These are phyloP conservation scores for Aegypius monachus DNA, from an alignment of 2,113 vertebrate genomes.

Conservation along the genomic window DNA sequence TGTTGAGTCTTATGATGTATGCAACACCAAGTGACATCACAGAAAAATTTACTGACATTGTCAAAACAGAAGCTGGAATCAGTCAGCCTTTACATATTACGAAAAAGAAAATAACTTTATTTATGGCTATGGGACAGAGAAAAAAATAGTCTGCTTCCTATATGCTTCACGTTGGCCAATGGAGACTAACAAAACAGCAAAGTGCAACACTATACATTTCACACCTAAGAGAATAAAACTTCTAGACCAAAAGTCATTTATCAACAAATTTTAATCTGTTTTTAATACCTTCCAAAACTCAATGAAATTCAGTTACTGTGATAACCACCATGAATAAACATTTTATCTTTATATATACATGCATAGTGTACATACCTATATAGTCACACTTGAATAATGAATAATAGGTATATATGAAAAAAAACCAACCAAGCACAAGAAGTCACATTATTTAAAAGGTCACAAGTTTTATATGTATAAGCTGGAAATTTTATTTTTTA, in stretches of 20 bases:
- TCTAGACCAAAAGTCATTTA: background rate
- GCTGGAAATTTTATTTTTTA: background rate
- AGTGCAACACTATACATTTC: background rate
- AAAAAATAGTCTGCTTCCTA: background rate
- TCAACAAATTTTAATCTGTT: background rate
- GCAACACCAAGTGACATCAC: background rate
- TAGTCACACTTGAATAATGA: background rate
- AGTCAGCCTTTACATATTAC: background rate
- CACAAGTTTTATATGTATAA: background rate
- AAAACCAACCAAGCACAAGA: rapidly evolving
- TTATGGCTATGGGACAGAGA: background rate
- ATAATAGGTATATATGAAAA: background rate
- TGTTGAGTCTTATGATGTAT: background rate
- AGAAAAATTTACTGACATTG: background rate
- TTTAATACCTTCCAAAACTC: background rate
- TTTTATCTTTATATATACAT: background rate
- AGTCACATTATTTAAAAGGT: background rate
- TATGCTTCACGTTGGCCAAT: background rate
- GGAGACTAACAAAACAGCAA: background rate
- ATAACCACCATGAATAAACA: background rate
- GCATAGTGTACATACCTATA: background rate
- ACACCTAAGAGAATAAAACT: background rate
- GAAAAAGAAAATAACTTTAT: background rate
- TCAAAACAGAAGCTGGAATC: background rate
- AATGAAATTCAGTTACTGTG: background rate